Conservation (phyloP, 2,888 invertebrate species). For the Scaptomyza tumidula region DNA sequence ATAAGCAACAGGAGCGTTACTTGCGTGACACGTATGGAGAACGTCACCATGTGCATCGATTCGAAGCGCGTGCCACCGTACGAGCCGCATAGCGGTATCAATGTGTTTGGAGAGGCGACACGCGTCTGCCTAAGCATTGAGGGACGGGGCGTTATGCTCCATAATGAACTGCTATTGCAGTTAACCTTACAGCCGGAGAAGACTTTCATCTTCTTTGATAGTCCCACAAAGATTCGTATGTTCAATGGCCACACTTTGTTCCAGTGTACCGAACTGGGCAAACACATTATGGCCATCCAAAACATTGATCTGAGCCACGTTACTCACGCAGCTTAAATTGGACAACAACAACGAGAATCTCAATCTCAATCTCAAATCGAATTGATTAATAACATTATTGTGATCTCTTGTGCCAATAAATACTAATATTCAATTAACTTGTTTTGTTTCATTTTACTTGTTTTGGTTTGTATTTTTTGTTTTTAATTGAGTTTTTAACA, state of each 20-base stretch:
- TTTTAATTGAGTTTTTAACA: conserved; percentile 70
- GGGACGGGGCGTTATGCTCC: neutral
- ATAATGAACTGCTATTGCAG: neutral
- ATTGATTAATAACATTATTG: too few species aligned
- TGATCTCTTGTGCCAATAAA: neutral
- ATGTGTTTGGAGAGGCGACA: conserved; percentile 30
- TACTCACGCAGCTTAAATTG: neutral
- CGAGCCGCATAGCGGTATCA: conserved; percentile 16
- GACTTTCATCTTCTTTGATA: neutral
- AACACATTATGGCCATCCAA: conserved; percentile 22
- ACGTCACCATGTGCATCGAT: neutral
- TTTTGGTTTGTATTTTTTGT: neutral
- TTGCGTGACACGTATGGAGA: neutral
- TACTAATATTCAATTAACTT: neutral
- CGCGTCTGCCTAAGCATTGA: conserved; percentile 8
- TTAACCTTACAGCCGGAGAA: neutral
- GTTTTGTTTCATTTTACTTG: neutral
- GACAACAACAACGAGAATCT: too few species aligned
- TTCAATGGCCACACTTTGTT: conserved; percentile 14
- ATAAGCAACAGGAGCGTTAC: neutral
- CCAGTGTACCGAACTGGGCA: conserved; percentile 3
- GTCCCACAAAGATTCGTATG: neutral
- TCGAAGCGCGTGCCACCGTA: neutral
- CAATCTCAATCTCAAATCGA: too few species aligned
- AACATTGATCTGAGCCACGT: conserved; percentile 12